phyloP scores from a whole-genome alignment of 2,797 vertebrate genomes.

The Dallia pectoralis region DNA sequence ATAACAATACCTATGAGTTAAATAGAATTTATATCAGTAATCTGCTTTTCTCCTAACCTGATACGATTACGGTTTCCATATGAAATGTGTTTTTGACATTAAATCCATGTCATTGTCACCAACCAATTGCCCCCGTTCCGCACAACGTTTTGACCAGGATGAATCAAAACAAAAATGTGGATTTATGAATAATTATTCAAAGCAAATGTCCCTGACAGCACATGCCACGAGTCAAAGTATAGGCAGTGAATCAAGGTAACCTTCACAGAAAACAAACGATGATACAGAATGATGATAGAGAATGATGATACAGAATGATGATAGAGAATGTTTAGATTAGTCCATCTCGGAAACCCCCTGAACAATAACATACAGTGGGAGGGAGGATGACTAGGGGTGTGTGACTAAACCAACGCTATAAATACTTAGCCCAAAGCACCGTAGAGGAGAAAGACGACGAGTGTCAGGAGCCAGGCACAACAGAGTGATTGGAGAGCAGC shows the following conservation, averaged over 20 bases:
- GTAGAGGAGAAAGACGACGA: conserved; percentile 46
- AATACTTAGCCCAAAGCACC: conserved; percentile 62
- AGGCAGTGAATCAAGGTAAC: too few relatives aligned
- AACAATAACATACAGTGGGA: conserved; percentile 45
- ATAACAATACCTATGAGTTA: background rate
- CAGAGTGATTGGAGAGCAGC: conserved; percentile 37
- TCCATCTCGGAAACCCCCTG: conserved; percentile 70
- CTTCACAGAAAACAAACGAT: too few relatives aligned
- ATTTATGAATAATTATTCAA: background rate
- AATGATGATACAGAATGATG: too few relatives aligned
- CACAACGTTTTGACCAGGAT: background rate
- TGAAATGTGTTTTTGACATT: background rate
- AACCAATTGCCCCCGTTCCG: background rate
- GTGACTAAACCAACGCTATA: conserved; percentile 75
- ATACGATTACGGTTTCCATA: background rate
- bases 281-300: background rate
- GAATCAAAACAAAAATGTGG: background rate
- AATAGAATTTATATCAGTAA: background rate
- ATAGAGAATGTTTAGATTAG: background rate
- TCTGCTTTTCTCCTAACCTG: background rate
- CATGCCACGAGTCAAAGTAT: background rate
- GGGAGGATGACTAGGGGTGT: conserved; percentile 54
- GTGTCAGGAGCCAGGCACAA: conserved; percentile 34
- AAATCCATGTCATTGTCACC: background rate
- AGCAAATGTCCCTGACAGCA: background rate